Evolutionary conservation across 1,140 invertebrate genomes (phyloP).

Genomic region (Probaryconus sp.): DNA sequence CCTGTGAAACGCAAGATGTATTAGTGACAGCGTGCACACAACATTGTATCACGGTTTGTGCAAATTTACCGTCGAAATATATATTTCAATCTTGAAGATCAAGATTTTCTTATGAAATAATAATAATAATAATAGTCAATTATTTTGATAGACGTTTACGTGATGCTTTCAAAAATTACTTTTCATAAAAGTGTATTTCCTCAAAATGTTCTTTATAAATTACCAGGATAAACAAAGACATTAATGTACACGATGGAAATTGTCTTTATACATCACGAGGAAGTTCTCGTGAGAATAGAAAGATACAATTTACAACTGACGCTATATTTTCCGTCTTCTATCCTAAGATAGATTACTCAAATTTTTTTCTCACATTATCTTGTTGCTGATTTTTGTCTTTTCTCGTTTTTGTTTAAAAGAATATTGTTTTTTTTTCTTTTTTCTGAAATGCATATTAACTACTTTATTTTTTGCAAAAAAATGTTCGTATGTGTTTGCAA

Average conservation of each 20-base stretch:
- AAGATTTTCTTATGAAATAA: too few species aligned
- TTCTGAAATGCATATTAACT: constrained; percentile 1
- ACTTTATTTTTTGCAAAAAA: too few species aligned
- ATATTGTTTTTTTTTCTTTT: neutral
- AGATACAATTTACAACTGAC: constrained; percentile 40
- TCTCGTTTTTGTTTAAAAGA: neutral
- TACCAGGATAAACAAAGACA: constrained; percentile 1
- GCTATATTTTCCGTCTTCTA: constrained; percentile 8
- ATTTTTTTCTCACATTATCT: constrained; percentile 33
- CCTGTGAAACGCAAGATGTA: constrained; percentile 18
- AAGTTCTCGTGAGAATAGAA: constrained; percentile 18
- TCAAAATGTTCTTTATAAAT: constrained; percentile 19
- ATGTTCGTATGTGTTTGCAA: too few species aligned
- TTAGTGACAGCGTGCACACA: constrained; percentile 16
- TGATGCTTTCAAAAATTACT: constrained; percentile 19
- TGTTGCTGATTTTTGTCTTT: constrained; percentile 31
- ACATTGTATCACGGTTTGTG: constrained; percentile 14
- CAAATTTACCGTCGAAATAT: constrained; percentile 18
- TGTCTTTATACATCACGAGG: constrained; percentile 44
- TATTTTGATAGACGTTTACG: neutral
- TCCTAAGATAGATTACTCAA: constrained; percentile 33
- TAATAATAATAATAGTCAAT: neutral
- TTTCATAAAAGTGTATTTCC: constrained; percentile 23
- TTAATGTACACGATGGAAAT: constrained; percentile 19
- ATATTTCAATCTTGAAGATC: constrained; percentile 11